These are phyloP conservation scores for Sandelia bainsii DNA, from an alignment of 2,797 vertebrate species.

Conservation along the genomic window DNA sequence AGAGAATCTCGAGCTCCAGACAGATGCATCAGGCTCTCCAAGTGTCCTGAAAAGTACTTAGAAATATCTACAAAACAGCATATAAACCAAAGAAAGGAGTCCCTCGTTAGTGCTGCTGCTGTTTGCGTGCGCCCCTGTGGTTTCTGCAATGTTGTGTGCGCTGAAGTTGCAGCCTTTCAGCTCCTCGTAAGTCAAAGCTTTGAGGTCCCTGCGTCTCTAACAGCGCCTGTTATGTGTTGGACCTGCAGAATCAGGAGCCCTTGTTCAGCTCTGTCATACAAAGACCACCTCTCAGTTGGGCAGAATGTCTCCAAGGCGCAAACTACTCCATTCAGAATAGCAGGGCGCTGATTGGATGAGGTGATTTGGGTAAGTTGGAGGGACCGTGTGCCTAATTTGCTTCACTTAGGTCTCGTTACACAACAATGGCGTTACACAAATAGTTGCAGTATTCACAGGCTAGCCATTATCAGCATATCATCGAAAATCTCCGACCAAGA, in stretches of 20 bases:
- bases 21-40: constrained; percentile 71
- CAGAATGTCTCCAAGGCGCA: constrained; percentile 50
- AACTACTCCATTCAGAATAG: constrained; percentile 45
- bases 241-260: constrained; percentile 64
- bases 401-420: not conserved
- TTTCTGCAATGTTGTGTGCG: constrained; percentile 7
- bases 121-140: constrained; percentile 4
- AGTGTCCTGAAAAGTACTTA: not conserved
- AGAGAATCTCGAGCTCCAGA: constrained; percentile 42
- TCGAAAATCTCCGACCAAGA: not conserved
- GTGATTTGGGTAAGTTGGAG: constrained; percentile 39
- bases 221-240: constrained; percentile 32
- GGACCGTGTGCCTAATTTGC: not conserved
- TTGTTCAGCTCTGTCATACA: constrained; percentile 68
- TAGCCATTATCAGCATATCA: no score
- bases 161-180: constrained; percentile 26
- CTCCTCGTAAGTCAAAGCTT: constrained; percentile 19
- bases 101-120: constrained; percentile 28
- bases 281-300: constrained; percentile 76
- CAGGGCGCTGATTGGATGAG: constrained; percentile 74
- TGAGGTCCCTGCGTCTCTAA: constrained; percentile 38
- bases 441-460: not conserved
- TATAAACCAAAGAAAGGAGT: not conserved
- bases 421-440: not conserved
- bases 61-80: constrained; percentile 29